Evolutionary conservation across 2,797 vertebrate species (phyloP), one percentile per base, ranked within the genome.

Genomic region (Anomalospiza imberbis): DNA sequence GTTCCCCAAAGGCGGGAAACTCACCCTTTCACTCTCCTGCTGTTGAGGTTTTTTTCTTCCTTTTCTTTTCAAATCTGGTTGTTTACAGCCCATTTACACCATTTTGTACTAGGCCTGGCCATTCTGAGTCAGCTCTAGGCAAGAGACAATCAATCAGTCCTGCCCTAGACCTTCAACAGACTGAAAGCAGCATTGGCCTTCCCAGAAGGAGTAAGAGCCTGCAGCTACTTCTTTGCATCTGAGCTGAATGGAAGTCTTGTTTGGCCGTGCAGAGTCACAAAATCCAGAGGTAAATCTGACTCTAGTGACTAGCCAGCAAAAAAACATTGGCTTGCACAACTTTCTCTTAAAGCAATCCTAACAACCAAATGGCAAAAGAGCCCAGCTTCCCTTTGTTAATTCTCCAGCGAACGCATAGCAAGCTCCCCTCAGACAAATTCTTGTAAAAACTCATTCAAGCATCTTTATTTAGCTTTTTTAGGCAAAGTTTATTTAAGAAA

Each of bases 21-120:
- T 78, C 79, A 67, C 71, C 53, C 62, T 81, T 88, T 86, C 67
- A 45, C 28, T 73, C 19, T 71, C 60, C 40, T 32, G 29, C 28
- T 73, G 40, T 31, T 78, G 61, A 82, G 55, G 12, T 84, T 78
- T 86, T 86, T 86, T 68, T 17, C 13, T 63, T 66, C 20, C 62
- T 72, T 93, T 80, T 91, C 79, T 80, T 88, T 91, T 94, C 75
- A 85, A 57, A 85, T 51, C 62, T 88, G 58, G 50, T 83, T 89
- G 66, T 88, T 93, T 91, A 90, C 88, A 93, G 80, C 31, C 73
- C 80, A 77, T 96, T 96, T 93, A 66, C 84, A 93, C 63, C 60
- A 66, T 62, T 95, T 88, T 60, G 31, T 76, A 26, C 53, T 57
- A 87, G 87, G 67, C 22, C n/a, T 70, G 63, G 55, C 40, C 42